Evolutionary conservation across 2,113 vertebrate species (phyloP).

Genomic region (Pungitius pungitius): DNA sequence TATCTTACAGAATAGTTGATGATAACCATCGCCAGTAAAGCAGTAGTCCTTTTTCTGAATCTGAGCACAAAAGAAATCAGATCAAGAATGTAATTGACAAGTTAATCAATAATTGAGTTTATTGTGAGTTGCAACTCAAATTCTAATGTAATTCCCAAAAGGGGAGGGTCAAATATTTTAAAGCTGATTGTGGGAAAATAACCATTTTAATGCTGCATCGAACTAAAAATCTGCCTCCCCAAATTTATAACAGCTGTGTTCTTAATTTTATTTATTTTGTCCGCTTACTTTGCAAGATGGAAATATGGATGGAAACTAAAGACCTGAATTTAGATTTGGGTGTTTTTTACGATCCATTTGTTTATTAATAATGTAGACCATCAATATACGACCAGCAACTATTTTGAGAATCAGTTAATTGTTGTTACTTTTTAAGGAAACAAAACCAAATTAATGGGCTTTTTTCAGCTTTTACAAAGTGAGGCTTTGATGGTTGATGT

Average conservation of each 20-base stretch:
- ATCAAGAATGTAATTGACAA: neutral
- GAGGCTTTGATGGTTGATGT: neutral
- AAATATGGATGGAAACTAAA: neutral
- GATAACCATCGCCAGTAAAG: too few relatives aligned
- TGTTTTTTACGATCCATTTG: neutral
- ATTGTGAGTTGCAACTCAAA: neutral
- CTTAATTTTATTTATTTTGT: neutral
- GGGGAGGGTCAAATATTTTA: neutral
- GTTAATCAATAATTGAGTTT: neutral
- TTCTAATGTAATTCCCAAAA: neutral
- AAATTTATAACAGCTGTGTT: neutral
- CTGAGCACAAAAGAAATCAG: too few relatives aligned
- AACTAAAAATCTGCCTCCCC: constrained; percentile 2
- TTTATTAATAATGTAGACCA: neutral
- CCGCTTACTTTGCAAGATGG: neutral
- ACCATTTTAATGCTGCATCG: neutral
- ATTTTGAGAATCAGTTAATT: neutral
- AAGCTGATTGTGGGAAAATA: neutral
- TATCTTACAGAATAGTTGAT: too few relatives aligned
- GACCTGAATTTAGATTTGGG: neutral
- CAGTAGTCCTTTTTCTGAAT: too few relatives aligned
- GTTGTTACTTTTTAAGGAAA: neutral
- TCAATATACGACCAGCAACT: neutral
- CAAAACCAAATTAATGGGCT: neutral
- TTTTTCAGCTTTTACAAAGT: neutral